Conservation (phyloP, 2,888 invertebrate genomes). For the Acrobasis consociella region DNA sequence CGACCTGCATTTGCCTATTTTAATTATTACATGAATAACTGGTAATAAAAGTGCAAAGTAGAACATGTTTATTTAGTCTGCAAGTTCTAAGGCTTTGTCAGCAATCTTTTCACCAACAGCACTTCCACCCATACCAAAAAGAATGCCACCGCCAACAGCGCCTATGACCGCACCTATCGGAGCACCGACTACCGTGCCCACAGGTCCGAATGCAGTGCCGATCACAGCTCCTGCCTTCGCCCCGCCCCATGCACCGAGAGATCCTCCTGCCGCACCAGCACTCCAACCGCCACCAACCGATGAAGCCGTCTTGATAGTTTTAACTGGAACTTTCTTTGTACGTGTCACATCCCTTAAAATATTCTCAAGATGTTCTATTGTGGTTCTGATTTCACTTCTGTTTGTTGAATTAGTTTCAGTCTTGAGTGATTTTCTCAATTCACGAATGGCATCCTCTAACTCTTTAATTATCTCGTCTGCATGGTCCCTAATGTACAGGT, state of each 20-base stretch:
- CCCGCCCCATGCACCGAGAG: slow-evolving; percentile 16
- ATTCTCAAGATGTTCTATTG: slow-evolving; percentile 17
- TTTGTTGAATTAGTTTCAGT: slow-evolving; percentile 7
- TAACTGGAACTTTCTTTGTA: slow-evolving; percentile 18
- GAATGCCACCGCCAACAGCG: slow-evolving; percentile 10
- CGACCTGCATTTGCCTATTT: no score
- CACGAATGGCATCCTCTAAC: slow-evolving; percentile 14
- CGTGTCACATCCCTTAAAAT: slow-evolving; percentile 14
- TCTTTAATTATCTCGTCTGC: slow-evolving; percentile 15
- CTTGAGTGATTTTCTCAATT: slow-evolving; percentile 10
- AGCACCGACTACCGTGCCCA: slow-evolving; percentile 19
- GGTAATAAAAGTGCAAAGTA: background rate
- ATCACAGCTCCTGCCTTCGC: slow-evolving; percentile 12
- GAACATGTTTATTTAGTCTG: slow-evolving; percentile 21
- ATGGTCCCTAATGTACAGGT: slow-evolving; percentile 13
- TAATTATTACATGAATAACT: no score
- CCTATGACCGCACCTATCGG: slow-evolving; percentile 11
- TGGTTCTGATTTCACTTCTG: slow-evolving; percentile 9
- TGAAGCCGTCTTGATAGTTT: slow-evolving; percentile 15
- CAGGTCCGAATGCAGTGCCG: slow-evolving; percentile 13
- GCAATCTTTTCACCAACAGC: slow-evolving; percentile 15
- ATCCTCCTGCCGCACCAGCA: slow-evolving; percentile 10
- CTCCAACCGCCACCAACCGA: slow-evolving; percentile 17
- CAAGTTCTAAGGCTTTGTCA: slow-evolving; percentile 18
- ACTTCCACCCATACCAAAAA: slow-evolving; percentile 17